Conservation (phyloP, 2,888 invertebrate genomes). For the Cantharis rustica region DNA sequence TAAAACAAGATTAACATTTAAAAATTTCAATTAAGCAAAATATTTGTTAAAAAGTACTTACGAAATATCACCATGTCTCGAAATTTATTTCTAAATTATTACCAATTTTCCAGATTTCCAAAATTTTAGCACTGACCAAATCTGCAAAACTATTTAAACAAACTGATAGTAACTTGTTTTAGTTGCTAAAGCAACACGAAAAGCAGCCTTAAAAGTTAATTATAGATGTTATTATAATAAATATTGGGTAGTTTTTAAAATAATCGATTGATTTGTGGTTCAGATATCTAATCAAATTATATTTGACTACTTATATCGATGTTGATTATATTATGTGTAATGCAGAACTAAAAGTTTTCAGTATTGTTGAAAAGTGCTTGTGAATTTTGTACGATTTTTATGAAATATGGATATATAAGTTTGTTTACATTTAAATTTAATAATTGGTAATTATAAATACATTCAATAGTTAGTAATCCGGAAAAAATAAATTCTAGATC, state of each 20-base stretch:
- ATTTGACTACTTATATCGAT: no score
- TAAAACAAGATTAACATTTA: not conserved
- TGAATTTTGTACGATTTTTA: no score
- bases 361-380: no score
- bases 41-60: constrained; percentile 38
- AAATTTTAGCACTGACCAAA: constrained; percentile 42
- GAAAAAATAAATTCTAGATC: no score
- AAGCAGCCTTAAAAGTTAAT: constrained; percentile 1
- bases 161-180: constrained; percentile 45
- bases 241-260: not conserved
- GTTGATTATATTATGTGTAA: no score
- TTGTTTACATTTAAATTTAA: no score
- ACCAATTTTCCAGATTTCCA: constrained; percentile 40
- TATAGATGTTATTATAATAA: not conserved
- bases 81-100: constrained; percentile 36
- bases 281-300: no score
- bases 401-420: no score
- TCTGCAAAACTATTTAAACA: constrained; percentile 45
- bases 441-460: no score
- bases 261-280: not conserved
- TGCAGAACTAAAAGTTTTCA: no score
- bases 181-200: constrained; percentile 41
- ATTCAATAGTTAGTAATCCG: no score
- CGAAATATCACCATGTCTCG: constrained; percentile 45
- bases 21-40: not conserved